A percentile compares a stretch with the other conserved stretches of the same genome.
These are phyloP conservation scores for Noctua fimbriata DNA, from an alignment of 2,888 invertebrate genomes.

Conservation along the genomic window DNA sequence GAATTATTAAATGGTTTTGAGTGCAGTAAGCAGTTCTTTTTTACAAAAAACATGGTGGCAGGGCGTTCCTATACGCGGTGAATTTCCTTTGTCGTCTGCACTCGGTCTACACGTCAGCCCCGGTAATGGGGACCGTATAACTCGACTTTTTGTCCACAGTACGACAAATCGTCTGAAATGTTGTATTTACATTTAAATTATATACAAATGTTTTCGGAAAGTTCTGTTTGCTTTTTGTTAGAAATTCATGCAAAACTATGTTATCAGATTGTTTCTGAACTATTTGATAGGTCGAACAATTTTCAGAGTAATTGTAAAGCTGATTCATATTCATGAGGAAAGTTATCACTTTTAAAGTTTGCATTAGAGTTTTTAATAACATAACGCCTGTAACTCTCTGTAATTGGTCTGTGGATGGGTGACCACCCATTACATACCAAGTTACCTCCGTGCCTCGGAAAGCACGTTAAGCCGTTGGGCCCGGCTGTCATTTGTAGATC, in stretches of 20 bases:
- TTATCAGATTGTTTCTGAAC: slow-evolving; percentile 29
- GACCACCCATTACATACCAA: too few species aligned
- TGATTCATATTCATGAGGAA: slow-evolving; percentile 21
- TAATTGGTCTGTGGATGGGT: too few species aligned
- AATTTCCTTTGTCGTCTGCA: slow-evolving; percentile 59
- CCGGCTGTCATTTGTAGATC: too few species aligned
- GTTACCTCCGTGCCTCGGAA: too few species aligned
- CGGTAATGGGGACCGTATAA: slow-evolving; percentile 35
- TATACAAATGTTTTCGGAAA: slow-evolving; percentile 27
- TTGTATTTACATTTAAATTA: slow-evolving; percentile 22
- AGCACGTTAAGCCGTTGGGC: too few species aligned
- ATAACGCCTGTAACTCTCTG: too few species aligned
- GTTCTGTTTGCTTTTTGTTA: slow-evolving; percentile 29
- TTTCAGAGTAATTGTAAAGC: not conserved
- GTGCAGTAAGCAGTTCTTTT: too few species aligned
- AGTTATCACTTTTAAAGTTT: not conserved
- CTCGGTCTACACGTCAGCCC: slow-evolving; percentile 31
- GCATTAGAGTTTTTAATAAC: slow-evolving; percentile 5
- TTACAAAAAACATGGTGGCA: too few species aligned
- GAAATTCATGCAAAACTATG: slow-evolving; percentile 31
- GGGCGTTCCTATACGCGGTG: not conserved
- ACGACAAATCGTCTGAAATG: slow-evolving; percentile 13
- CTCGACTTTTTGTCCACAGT: slow-evolving; percentile 34
- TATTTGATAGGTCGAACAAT: slow-evolving; percentile 23
- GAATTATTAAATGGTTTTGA: too few species aligned